Evolutionary conservation across 2,888 invertebrate species (phyloP), one percentile per base, ranked within the genome.

Genomic region (Aphidius colemani): DNA sequence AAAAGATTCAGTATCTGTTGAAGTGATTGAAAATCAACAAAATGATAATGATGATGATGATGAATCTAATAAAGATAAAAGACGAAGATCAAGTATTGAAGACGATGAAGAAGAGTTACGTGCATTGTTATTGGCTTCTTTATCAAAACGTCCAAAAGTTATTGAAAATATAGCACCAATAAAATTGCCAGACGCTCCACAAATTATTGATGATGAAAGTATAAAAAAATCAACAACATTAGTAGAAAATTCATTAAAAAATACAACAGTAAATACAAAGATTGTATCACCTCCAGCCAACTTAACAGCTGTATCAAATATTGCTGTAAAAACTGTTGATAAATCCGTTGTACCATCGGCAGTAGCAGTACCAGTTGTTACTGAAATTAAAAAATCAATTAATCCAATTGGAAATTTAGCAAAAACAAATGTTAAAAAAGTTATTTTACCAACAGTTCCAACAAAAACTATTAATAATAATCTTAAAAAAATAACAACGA

Each of bases 91-190:
- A 44, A 82, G 80, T 49, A 40, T 78, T 5, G 82, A 82, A 0
- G 82, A 82, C n/a, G 82, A 82, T 55, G 82, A 80, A 53, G 75
- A 81, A 53, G 73, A 70, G n/a, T 70, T 82, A 5, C 69, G 82
- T 50, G 77, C 76, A 18, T 71, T 75, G 66, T 61, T 81, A 30
- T 59, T 82, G 8, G 82, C 81, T 13, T 81, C 80, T 9, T 64
- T 82, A 40, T 74, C 75, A 2, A 81, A 77, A 65, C 69, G 77
- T 44, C 18, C 61, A 10, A 69, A 67, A 56, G 11, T 46, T 7
- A 53, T 40, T 7, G 69, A 67, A 45, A 40, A 7, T 7, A 48
- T 48, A 13, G 55, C 7, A 1, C 9, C 4, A n/a, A 55, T 10
- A 41, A n/a, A 9, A 8, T 9, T 50, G 40, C 61, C 41, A 8